Conservation (phyloP, 2,113 vertebrate species). For the Sigmodon hispidus region DNA sequence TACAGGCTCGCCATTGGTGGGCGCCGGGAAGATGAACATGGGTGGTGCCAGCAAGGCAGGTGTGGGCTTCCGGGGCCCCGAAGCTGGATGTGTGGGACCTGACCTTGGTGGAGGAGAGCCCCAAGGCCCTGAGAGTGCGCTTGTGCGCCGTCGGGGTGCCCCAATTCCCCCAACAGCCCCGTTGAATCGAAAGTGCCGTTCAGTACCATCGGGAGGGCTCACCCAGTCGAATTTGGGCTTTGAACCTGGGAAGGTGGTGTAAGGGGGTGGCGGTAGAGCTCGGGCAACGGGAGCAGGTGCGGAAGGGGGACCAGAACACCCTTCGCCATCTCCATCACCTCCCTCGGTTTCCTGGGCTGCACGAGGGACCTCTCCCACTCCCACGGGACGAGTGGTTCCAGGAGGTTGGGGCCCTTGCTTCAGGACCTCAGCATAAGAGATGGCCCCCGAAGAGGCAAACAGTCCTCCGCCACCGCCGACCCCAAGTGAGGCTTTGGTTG, state of each 20-base stretch:
- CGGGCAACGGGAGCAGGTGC: slow-evolving; percentile 37
- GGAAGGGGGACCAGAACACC: neutral
- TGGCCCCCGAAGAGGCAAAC: slow-evolving; percentile 39
- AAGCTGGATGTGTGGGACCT: neutral
- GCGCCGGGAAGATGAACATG: slow-evolving; percentile 78
- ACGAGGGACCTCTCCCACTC: slow-evolving; percentile 50
- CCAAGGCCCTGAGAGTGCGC: slow-evolving; percentile 64
- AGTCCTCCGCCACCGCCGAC: slow-evolving; percentile 13
- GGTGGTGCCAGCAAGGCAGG: slow-evolving; percentile 72
- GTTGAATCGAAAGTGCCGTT: slow-evolving; percentile 77
- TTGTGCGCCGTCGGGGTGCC: slow-evolving; percentile 58
- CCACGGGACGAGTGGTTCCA: neutral
- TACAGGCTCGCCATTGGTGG: slow-evolving; percentile 55
- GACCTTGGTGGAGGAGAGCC: slow-evolving; percentile 38
- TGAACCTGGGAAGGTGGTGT: slow-evolving; percentile 69
- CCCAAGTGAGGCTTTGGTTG: slow-evolving; percentile 17
- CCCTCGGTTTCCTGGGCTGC: slow-evolving; percentile 63
- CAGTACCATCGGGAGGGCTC: slow-evolving; percentile 62
- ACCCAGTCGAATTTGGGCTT: slow-evolving; percentile 81
- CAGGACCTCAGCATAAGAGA: slow-evolving; percentile 71
- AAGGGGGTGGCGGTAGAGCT: slow-evolving; percentile 53
- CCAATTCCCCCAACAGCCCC: slow-evolving; percentile 53
- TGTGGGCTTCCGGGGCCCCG: slow-evolving; percentile 30
- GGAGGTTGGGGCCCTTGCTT: slow-evolving; percentile 66
- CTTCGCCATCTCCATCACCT: slow-evolving; percentile 70